These are phyloP conservation scores for Anastatus disparis DNA, from an alignment of 1,140 invertebrate species.

Conservation along the genomic window DNA sequence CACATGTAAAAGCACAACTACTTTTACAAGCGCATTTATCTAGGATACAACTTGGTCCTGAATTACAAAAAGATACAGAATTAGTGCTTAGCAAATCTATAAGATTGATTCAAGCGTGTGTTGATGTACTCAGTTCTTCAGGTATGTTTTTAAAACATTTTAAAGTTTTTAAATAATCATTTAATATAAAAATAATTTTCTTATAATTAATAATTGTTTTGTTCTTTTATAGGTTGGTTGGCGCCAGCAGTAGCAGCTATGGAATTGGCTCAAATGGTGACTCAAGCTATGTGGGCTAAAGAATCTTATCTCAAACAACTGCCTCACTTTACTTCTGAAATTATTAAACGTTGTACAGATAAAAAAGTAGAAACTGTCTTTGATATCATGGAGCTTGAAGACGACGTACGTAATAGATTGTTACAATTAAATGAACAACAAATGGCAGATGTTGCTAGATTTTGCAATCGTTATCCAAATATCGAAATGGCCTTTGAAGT, in stretches of 20 bases:
- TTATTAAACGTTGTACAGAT: conserved; percentile 91
- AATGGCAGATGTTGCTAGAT: conserved; percentile 97
- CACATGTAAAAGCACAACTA: conserved; percentile 97
- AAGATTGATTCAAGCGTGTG: conserved; percentile 96
- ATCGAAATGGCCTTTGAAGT: conserved; percentile 97
- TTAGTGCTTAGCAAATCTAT: conserved; percentile 88
- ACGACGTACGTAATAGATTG: conserved; percentile 88
- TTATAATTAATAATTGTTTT: too few species aligned
- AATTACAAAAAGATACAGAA: conserved; percentile 97
- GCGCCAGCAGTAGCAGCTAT: conserved; percentile 98
- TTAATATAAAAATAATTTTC: neutral
- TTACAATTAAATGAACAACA: conserved; percentile 86
- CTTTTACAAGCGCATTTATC: conserved; percentile 96
- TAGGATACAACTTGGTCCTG: conserved; percentile 91
- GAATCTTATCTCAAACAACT: conserved; percentile 97
- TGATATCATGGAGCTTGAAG: conserved; percentile 98
- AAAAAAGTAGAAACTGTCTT: conserved; percentile 96
- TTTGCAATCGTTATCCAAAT: conserved; percentile 99
- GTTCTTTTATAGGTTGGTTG: conserved; percentile 81
- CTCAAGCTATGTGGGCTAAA: conserved; percentile 99
- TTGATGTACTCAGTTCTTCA: conserved; percentile 97
- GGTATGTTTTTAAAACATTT: conserved; percentile 6
- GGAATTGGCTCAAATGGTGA: conserved; percentile 99
- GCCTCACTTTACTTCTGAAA: conserved; percentile 92
- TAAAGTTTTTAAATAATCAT: neutral